Conservation (phyloP, 1,140 invertebrate genomes). For the Plodia interpunctella region DNA sequence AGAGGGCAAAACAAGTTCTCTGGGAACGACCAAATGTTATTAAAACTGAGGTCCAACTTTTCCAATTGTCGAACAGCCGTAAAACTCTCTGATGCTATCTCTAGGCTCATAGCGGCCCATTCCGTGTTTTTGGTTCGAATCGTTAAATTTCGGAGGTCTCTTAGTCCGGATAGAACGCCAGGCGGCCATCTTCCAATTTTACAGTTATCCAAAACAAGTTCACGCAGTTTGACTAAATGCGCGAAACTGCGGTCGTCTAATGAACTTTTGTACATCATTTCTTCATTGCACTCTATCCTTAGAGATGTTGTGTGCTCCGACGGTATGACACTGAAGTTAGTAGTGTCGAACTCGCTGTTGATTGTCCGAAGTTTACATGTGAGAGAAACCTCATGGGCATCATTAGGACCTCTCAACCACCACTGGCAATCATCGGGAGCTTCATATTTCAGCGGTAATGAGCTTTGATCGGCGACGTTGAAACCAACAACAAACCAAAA, state of each 20-base stretch:
- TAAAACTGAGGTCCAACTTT: conserved; percentile 90
- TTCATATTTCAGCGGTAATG: conserved; percentile 83
- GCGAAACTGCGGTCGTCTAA: conserved; percentile 87
- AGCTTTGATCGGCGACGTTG: conserved; percentile 72
- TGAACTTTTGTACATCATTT: conserved; percentile 84
- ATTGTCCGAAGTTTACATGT: conserved; percentile 88
- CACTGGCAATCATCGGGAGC: conserved; percentile 90
- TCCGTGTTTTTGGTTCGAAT: conserved; percentile 88
- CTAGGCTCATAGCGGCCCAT: conserved; percentile 86
- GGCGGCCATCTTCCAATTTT: conserved; percentile 88
- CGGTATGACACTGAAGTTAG: conserved; percentile 91
- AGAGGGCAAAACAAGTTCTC: conserved; percentile 90
- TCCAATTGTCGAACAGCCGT: conserved; percentile 84
- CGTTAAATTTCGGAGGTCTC: conserved; percentile 87
- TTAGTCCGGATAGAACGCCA: conserved; percentile 84
- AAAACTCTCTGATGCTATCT: conserved; percentile 86
- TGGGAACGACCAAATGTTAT: conserved; percentile 93
- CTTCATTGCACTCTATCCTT: conserved; percentile 86
- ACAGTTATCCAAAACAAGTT: conserved; percentile 90
- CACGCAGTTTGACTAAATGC: conserved; percentile 86
- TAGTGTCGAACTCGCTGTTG: conserved; percentile 90
- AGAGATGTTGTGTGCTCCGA: conserved; percentile 89
- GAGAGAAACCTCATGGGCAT: conserved; percentile 84
- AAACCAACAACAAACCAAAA: conserved; percentile 68
- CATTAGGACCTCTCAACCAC: conserved; percentile 79